Conservation (phyloP, 1,140 invertebrate genomes). For the Lasioglossum albipes region DNA sequence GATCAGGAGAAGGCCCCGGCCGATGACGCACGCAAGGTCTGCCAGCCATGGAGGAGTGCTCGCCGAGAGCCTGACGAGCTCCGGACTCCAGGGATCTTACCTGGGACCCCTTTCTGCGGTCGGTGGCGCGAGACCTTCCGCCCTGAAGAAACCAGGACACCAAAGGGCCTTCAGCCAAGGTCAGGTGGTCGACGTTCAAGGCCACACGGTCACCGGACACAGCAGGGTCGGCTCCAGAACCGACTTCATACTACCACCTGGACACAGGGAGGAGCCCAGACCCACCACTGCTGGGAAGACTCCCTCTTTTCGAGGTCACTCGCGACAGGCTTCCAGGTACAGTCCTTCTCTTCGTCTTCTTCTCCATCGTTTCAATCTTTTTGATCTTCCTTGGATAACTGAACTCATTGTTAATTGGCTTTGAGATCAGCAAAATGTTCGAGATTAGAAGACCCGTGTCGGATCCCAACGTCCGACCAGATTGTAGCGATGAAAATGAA, state of each 20-base stretch:
- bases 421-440: too few species aligned
- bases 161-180: conserved; percentile 92
- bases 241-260: conserved; percentile 91
- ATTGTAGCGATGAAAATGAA: background rate
- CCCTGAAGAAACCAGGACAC: conserved; percentile 87
- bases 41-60: conserved; percentile 89
- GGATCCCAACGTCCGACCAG: too few species aligned
- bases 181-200: conserved; percentile 85
- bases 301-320: conserved; percentile 80
- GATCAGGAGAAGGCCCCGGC: conserved; percentile 37
- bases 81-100: conserved; percentile 63
- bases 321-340: conserved; percentile 81
- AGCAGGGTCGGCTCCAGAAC: conserved; percentile 90
- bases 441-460: too few species aligned
- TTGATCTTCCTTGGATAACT: too few species aligned
- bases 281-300: conserved; percentile 75
- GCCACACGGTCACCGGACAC: conserved; percentile 83
- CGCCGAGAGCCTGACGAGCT: conserved; percentile 76
- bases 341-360: background rate
- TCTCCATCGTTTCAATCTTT: too few species aligned
- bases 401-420: too few species aligned
- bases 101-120: conserved; percentile 48
- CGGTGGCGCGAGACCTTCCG: conserved; percentile 79
- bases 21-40: conserved; percentile 86
- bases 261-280: conserved; percentile 83